These are phyloP conservation scores for Ips nitidus DNA, from an alignment of 1,140 invertebrate species.

Conservation along the genomic window DNA sequence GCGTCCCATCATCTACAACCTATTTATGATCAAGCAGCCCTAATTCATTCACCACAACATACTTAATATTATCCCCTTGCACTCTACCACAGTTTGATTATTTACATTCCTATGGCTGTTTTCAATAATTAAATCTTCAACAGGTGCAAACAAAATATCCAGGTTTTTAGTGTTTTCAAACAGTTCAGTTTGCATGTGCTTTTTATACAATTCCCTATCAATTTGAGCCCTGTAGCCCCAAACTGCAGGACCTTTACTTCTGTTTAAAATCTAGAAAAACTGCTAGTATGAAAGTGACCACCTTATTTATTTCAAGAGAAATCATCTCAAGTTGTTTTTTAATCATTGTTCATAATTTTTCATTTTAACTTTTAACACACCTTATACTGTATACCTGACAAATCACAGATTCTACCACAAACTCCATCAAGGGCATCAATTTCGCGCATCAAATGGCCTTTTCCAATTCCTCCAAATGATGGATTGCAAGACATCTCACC, in stretches of 20 bases:
- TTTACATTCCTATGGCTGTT: conserved; percentile 43
- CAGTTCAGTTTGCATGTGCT: conserved; percentile 77
- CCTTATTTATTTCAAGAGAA: background rate
- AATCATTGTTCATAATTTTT: too few species aligned
- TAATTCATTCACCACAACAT: conserved; percentile 40
- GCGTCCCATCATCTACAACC: conserved; percentile 60
- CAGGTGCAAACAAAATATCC: conserved; percentile 70
- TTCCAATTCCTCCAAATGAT: conserved; percentile 94
- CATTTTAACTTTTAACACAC: conserved; percentile 46
- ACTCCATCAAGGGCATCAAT: conserved; percentile 91
- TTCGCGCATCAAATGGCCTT: conserved; percentile 91
- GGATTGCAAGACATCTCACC: conserved; percentile 97
- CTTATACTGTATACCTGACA: conserved; percentile 76
- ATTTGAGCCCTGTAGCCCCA: conserved; percentile 92
- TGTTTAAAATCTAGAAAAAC: conserved; percentile 68
- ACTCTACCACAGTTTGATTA: conserved; percentile 47
- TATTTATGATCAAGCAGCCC: conserved; percentile 12
- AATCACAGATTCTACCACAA: conserved; percentile 82
- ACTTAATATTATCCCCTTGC: conserved; percentile 67
- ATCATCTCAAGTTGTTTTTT: too few species aligned
- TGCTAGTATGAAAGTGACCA: background rate
- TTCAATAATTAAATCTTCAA: conserved; percentile 80
- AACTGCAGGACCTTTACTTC: conserved; percentile 79
- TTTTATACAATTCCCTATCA: conserved; percentile 82
- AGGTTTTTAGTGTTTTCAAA: conserved; percentile 68